Evolutionary conservation across 2,797 vertebrate species (phyloP).

Genomic region (Podargus strigoides): DNA sequence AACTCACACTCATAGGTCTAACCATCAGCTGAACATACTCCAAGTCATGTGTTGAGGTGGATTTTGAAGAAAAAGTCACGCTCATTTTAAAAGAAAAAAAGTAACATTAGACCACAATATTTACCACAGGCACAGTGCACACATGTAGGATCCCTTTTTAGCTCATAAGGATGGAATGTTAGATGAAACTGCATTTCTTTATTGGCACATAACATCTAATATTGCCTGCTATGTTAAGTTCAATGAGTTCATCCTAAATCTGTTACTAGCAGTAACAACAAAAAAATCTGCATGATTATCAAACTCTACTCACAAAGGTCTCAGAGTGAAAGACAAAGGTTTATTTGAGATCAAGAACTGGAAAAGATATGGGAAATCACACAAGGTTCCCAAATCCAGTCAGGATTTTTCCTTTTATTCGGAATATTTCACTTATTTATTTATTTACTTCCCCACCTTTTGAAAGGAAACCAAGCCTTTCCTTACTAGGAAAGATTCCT

Average conservation of each 20-base stretch:
- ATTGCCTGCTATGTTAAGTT: not conserved
- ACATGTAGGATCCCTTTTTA: not conserved
- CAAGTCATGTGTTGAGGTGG: not conserved
- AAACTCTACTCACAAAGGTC: not conserved
- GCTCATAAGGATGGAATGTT: not conserved
- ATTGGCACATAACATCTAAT: not conserved
- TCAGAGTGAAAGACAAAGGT: not conserved
- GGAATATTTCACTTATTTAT: too few species aligned
- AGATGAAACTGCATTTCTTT: not conserved
- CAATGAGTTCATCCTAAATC: not conserved
- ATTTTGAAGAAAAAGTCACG: not conserved
- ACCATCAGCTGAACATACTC: not conserved
- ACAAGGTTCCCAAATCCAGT: not conserved
- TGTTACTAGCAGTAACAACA: not conserved
- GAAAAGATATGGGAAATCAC: not conserved
- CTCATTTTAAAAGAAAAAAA: not conserved
- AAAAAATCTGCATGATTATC: not conserved
- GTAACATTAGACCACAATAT: not conserved
- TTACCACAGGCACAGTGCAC: not conserved
- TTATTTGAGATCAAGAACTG: not conserved
- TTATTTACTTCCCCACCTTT: not conserved
- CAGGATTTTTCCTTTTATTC: not conserved
- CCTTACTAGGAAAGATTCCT: not conserved
- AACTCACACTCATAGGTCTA: not conserved
- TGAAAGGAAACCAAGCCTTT: not conserved